Base-by-base conservation (phyloP, 2,888 invertebrate genomes). In the Cynaeus angustus region DNA sequence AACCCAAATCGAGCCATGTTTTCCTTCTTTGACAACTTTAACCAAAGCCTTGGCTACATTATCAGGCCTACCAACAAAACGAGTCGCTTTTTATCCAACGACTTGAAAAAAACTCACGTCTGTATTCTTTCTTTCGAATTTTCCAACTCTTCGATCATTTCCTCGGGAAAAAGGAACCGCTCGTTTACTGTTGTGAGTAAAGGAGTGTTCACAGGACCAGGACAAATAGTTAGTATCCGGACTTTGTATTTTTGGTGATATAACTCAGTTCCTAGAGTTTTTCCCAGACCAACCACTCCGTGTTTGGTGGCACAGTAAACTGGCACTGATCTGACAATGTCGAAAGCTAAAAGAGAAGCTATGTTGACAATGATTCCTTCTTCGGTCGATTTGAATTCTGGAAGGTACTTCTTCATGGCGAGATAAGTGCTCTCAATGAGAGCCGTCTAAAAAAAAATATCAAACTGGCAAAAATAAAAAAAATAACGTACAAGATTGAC, bases 1-100 rank as follows among this genome's bases (percentile, higher is more conserved):
- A 1, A 76, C 66, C 77, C 77, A 77, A 5, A 73, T 43, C 1
- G 75, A 73, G 3, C 77, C 77, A 56, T 76, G 68, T 45, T 70
- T 45, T 6, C 65, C 73, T 12, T 70, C 53, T 10, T 74, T 59
- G 0, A 76, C 68, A 9, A 74, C 69, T 61, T 74, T 59, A 0
- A 71, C 21, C 26, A 75, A 61, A 14, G 64, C 67, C 43, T 61
- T 43, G 14, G 69, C 78, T 8, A 70, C 64, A 62, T 53, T 48
- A 28, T 72, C 66, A 26, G 68, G 64, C 9, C 66, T 72, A 53
- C 13, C 43, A 43, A 7, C 12, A 0, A 4, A 8, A n/a, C 6
- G n/a, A n/a, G n/a, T n/a, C n/a, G n/a, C n/a, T n/a, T n/a, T n/a
- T n/a, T n/a, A n/a, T n/a, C n/a, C n/a, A n/a, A n/a, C n/a, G n/a